phyloP scores from a whole-genome alignment of 2,888 invertebrate species.

The Acleris laterana region DNA sequence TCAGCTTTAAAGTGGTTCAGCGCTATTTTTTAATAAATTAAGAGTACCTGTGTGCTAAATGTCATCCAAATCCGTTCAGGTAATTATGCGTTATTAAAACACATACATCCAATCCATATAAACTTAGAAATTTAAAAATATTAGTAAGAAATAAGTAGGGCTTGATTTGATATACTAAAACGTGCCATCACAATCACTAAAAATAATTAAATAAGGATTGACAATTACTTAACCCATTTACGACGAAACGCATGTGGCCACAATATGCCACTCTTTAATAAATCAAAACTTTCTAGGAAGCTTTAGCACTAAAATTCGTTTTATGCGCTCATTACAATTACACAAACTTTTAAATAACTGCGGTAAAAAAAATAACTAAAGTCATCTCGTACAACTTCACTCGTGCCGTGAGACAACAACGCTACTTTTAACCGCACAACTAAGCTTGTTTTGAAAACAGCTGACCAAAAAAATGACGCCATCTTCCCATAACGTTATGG shows the following conservation, averaged over 20 bases:
- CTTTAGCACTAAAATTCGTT: slow-evolving; percentile 56
- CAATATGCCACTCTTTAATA: slow-evolving; percentile 50
- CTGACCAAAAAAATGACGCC: slow-evolving; percentile 34
- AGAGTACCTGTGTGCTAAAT: too few relatives aligned
- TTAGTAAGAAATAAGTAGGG: too few relatives aligned
- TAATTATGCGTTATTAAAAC: too few relatives aligned
- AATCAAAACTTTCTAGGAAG: slow-evolving; percentile 62
- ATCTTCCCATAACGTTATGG: slow-evolving; percentile 32
- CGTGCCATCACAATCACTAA: background rate
- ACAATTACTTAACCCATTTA: slow-evolving; percentile 30
- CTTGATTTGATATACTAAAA: background rate
- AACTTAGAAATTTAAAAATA: too few relatives aligned
- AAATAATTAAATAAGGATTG: slow-evolving; percentile 16
- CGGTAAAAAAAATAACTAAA: slow-evolving; percentile 11
- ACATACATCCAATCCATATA: too few relatives aligned
- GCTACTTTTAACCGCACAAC: background rate
- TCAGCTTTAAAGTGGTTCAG: too few relatives aligned
- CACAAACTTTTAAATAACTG: background rate
- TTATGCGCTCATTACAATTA: slow-evolving; percentile 49
- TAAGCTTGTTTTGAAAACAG: slow-evolving; percentile 17
- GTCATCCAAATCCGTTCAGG: too few relatives aligned
- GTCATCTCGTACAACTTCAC: background rate
- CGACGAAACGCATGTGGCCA: slow-evolving; percentile 48
- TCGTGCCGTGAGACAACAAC: background rate
- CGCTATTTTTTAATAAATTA: too few relatives aligned